Evolutionary conservation across 2,113 vertebrate genomes (phyloP).

Genomic region (Vireo altiloquus): DNA sequence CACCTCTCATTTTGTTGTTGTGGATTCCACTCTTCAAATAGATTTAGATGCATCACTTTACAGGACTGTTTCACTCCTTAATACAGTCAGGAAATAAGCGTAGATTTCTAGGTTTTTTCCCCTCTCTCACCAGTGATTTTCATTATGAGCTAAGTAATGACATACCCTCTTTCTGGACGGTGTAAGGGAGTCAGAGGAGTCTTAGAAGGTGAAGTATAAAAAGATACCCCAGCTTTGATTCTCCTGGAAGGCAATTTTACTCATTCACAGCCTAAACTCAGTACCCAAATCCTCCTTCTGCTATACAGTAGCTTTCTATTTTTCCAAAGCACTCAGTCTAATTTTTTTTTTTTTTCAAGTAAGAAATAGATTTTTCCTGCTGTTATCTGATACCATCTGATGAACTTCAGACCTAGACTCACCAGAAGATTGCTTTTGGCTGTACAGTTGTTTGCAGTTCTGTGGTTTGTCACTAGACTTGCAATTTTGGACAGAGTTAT

Average conservation of each 20-base stretch:
- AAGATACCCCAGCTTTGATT: background rate
- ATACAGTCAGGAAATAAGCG: background rate
- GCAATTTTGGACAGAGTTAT: background rate
- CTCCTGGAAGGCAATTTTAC: background rate
- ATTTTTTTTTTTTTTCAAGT: fast-evolving
- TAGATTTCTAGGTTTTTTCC: background rate
- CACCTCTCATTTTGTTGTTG: background rate
- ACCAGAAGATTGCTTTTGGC: background rate
- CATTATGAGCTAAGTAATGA: background rate
- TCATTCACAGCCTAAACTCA: background rate
- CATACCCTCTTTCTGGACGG: background rate
- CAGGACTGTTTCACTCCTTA: background rate
- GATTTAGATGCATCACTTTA: background rate
- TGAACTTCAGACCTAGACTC: background rate
- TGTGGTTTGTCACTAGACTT: background rate
- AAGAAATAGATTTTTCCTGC: background rate
- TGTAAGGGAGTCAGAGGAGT: background rate
- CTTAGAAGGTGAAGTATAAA: background rate
- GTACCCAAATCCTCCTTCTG: background rate
- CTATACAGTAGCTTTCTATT: background rate
- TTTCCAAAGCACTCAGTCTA: background rate
- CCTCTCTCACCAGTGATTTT: background rate
- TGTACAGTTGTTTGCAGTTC: background rate
- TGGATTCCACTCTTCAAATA: background rate
- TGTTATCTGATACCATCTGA: background rate